Evolutionary conservation across 1,140 invertebrate genomes (phyloP).

Genomic region (Megathymus violae): DNA sequence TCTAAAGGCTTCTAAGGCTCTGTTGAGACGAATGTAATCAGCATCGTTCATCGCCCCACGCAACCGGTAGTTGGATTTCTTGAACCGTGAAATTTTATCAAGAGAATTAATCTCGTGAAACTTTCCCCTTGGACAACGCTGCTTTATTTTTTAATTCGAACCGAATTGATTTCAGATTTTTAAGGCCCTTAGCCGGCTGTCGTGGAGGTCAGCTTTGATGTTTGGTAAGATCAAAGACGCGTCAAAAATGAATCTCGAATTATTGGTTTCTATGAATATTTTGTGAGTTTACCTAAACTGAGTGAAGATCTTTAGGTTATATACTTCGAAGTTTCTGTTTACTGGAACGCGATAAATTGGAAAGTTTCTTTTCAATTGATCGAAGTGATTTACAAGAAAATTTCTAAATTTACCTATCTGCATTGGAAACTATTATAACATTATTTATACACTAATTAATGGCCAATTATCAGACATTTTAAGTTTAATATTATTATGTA

Average conservation of each 20-base stretch:
- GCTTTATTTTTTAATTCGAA: constrained; percentile 69
- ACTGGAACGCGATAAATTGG: no score
- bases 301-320: no score
- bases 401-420: no score
- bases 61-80: constrained; percentile 83
- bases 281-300: constrained; percentile 10
- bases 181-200: constrained; percentile 31
- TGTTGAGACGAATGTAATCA: constrained; percentile 71
- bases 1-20: constrained; percentile 52
- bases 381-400: no score
- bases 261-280: constrained; percentile 23
- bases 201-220: constrained; percentile 40
- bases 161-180: constrained; percentile 67
- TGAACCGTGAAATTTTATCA: constrained; percentile 83
- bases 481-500: no score
- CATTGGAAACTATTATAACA: no score
- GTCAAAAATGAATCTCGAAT: constrained; percentile 11
- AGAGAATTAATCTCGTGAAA: constrained; percentile 81
- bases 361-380: no score
- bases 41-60: constrained; percentile 81
- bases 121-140: constrained; percentile 72
- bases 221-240: constrained; percentile 34
- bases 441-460: no score
- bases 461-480: no score
- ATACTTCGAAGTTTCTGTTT: no score